Evolutionary conservation across 2,113 vertebrate genomes (phyloP).

Genomic region (Lampris megalopsis): DNA sequence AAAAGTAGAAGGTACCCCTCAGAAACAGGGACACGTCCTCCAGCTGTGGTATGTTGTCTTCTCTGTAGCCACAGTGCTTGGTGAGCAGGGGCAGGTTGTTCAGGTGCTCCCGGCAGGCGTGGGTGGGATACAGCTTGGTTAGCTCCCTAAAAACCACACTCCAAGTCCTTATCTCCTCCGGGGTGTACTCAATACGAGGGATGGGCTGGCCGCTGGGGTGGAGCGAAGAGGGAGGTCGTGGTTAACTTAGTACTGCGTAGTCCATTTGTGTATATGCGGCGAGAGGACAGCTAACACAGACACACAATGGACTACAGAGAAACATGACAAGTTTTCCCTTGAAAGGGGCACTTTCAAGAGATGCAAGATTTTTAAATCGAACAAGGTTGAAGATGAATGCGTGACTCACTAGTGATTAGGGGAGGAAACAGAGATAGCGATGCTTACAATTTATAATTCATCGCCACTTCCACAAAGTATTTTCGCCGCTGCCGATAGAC

Average conservation of each 20-base stretch:
- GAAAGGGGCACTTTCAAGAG: no score
- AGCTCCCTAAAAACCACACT: conserved; percentile 94
- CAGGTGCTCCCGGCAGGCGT: conserved; percentile 94
- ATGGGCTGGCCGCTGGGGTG: conserved; percentile 91
- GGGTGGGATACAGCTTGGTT: conserved; percentile 94
- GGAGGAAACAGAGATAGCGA: background rate
- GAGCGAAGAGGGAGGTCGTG: background rate
- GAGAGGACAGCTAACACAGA: no score
- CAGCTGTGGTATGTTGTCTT: conserved; percentile 96
- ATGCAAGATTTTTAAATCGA: background rate
- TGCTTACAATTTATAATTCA: conserved; percentile 97
- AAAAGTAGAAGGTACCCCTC: conserved; percentile 82
- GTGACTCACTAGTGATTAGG: background rate
- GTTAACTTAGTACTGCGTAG: no score
- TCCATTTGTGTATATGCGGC: no score
- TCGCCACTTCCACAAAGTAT: conserved; percentile 98
- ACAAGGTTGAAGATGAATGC: background rate
- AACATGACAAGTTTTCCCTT: no score
- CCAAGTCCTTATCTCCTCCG: conserved; percentile 95
- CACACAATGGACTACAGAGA: no score
- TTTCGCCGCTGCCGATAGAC: conserved; percentile 97
- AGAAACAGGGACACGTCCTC: conserved; percentile 95
- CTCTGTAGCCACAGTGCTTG: conserved; percentile 93
- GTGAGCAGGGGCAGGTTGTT: conserved; percentile 94
- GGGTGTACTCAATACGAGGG: conserved; percentile 91